Evolutionary conservation across 1,140 invertebrate genomes (phyloP).

Genomic region (Anoplophora glabripennis): DNA sequence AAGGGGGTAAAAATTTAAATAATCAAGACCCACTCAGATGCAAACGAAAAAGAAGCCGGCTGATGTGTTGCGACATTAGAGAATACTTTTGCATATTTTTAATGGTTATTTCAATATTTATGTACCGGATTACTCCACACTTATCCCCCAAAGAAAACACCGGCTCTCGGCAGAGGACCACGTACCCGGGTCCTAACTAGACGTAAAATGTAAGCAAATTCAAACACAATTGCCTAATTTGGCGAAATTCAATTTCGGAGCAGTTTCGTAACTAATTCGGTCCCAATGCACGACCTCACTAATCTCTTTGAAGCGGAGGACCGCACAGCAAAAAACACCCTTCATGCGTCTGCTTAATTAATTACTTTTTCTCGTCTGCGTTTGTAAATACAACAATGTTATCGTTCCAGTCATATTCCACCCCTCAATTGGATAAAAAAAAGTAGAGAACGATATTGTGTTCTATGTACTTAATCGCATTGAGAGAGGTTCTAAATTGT

Average conservation of each 20-base stretch:
- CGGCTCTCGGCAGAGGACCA: no score
- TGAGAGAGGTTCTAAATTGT: no score
- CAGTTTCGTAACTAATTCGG: conserved; percentile 18
- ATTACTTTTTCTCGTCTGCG: conserved; percentile 16
- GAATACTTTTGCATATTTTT: conserved; percentile 24
- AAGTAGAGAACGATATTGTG: no score
- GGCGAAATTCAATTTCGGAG: conserved; percentile 16
- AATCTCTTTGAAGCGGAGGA: conserved; percentile 20
- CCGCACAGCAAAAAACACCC: conserved; percentile 14
- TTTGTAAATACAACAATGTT: not conserved
- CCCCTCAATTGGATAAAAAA: no score
- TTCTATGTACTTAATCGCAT: no score
- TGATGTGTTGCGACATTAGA: conserved; percentile 22
- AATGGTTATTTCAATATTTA: conserved; percentile 24
- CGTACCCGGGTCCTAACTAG: no score
- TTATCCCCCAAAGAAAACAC: no score
- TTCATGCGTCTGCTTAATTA: conserved; percentile 19
- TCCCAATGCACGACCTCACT: conserved; percentile 17
- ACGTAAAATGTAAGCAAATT: conserved; percentile 18
- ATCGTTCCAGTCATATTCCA: no score
- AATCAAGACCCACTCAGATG: conserved; percentile 20
- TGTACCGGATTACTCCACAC: not conserved
- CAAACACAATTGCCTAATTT: conserved; percentile 23
- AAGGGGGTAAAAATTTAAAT: conserved; percentile 22
- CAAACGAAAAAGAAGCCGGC: conserved; percentile 19